Evolutionary conservation across 2,888 invertebrate species (phyloP), one percentile per base, ranked within the genome.

Genomic region (Muschampia plurimacula): DNA sequence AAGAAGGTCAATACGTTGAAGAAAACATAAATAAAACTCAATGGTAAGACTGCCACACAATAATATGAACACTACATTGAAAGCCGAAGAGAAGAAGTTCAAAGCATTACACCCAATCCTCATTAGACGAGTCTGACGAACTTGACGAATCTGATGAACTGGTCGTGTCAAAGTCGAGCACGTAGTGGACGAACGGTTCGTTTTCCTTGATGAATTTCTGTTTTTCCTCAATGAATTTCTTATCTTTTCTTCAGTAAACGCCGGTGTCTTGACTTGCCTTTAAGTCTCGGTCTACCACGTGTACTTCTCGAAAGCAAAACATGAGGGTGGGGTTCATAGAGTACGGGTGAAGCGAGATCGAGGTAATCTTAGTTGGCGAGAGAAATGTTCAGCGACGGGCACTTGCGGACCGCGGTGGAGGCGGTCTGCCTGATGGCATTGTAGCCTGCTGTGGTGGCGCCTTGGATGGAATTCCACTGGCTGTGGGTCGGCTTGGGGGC

Each of bases 381-480:
- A 87, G 96, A 96, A 82, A 96, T 96, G 95, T 96, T 96, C 93
- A 96, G 96, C 89, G 96, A 96, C 92, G 96, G 96, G 95, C 96
- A 96, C 95, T 96, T 96, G 94, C 96, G 95, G 92, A 96, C 96
- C 80, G 95, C 94, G 92, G 89, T 85, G 81, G 95, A 95, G 85
- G 95, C 95, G 82, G 94, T 82, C 78, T 95, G 89, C 57, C 78
- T 76, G 67, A 93, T 80, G n/a, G 88, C 95, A 83, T 88, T 94
- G 90, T 95, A 95, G 83, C 95, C 95, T 77, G 95, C 92, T 80
- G 93, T 86, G 74, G 95, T 90, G 83, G 89, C 89, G 78, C 87
- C 94, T 86, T 95, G 95, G 84, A 95, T 88, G 83, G 91, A 85
- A 86, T 89, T 90, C 95, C 94, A 94, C 80, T 85, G 86, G 80